Conservation (phyloP, 1,140 invertebrate species). For the Holcopasites calliopsidis region DNA sequence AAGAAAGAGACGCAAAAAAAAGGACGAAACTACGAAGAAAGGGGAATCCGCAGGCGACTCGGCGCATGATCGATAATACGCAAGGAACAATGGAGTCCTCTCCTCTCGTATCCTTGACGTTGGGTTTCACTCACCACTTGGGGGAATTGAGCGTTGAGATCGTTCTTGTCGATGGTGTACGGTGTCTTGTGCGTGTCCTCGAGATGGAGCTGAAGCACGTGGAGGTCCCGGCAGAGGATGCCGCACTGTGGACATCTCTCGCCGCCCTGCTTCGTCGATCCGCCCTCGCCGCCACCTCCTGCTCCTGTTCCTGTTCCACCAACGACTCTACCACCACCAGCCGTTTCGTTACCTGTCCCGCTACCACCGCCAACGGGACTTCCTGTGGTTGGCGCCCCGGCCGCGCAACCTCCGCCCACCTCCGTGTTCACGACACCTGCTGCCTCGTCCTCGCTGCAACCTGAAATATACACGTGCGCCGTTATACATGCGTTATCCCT, state of each 20-base stretch:
- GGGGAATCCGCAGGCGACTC: background rate
- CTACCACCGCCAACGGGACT: constrained; percentile 58
- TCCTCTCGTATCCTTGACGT: constrained; percentile 60
- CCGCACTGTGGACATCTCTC: constrained; percentile 77
- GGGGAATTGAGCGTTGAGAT: constrained; percentile 77
- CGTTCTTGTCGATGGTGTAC: constrained; percentile 75
- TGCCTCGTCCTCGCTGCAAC: constrained; percentile 78
- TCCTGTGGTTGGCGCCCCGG: constrained; percentile 68
- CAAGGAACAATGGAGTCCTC: constrained; percentile 41
- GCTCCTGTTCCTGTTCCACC: constrained; percentile 47
- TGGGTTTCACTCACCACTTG: constrained; percentile 76
- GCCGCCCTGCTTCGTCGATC: constrained; percentile 64
- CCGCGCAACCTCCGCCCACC: constrained; percentile 74
- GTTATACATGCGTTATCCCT: constrained; percentile 45
- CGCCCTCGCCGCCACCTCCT: constrained; percentile 51
- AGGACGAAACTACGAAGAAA: background rate
- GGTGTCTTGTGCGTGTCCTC: constrained; percentile 76
- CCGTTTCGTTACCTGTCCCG: constrained; percentile 46
- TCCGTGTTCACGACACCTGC: constrained; percentile 74
- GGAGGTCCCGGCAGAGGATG: constrained; percentile 74
- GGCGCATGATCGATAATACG: constrained; percentile 44
- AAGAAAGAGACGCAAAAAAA: background rate
- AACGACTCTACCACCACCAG: constrained; percentile 39
- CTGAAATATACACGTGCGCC: constrained; percentile 69
- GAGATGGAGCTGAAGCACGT: constrained; percentile 76